Evolutionary conservation across 2,113 vertebrate genomes (phyloP), one percentile per base, ranked within the genome.

Genomic region (Saccopteryx bilineata): DNA sequence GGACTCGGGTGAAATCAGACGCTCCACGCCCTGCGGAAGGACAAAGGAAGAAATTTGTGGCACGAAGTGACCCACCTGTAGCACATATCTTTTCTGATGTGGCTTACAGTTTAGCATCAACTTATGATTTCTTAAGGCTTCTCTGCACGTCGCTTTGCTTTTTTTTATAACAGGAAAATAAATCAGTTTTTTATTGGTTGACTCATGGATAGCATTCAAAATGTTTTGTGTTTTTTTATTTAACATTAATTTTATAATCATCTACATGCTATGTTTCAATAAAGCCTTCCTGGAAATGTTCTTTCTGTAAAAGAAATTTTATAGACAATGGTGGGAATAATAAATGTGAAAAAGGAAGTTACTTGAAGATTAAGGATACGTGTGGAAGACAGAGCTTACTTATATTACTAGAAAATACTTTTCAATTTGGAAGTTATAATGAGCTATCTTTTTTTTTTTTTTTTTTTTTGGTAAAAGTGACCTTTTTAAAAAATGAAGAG

Each of bases 401-500:
- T 82, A 71, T 46, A 91, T 50, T 50, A 82, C 6, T 63, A 86
- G 48, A 80, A 95, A 93, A 94, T 80, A 76, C 93, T 89, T 92
- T 96, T 92, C 71, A 33, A 65, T 86, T 93, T 91, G 46, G 61
- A 96, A 28, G 21, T 93, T 97, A 83, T 74, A 95, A 96, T 93
- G 91, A 96, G 80, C 33, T 87, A 76, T 83, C 63, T 54, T 91
- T 93, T 96, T 95, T 79, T 86, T 39, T 89, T 56, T 79, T 61
- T 52, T 89, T 89, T 95, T 96, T 72, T 81, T 48, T 87, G 60
- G 80, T 89, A 58, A 94, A 96, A 98, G 48, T 96, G 89, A 97
- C 93, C 95, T 96, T 97, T 96, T 89, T 68, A 50, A 92, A 96
- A 96, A 95, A 86, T 72, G 86, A 96, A 96, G 97, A 96, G 96